Base-by-base conservation (phyloP, 2,888 invertebrate species). In the Brachyopa scutellaris region DNA sequence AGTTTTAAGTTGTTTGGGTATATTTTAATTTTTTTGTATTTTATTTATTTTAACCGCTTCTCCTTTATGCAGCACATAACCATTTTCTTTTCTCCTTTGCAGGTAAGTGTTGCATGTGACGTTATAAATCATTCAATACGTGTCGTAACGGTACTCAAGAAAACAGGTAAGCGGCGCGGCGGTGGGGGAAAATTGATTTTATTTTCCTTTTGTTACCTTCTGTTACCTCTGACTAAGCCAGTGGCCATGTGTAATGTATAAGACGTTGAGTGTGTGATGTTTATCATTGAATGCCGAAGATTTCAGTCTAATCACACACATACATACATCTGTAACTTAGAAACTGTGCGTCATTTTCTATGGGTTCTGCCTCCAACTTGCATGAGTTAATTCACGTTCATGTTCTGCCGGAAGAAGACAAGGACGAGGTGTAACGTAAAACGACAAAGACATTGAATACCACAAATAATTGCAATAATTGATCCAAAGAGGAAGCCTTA, bases 401-500 rank as follows among this genome's bases (percentile, higher is more conserved):
- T n/a, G n/a, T n/a, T n/a, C 17, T 53, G 53, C 8, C 19, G 36
- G 2, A 6, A n/a, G 5, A 19, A 36, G 6, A 7, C 9, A 15
- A 15, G 2, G 9, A 0, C 8, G 7, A 13, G 29, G 55, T 33
- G 29, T 29, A 62, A 55, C 33, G 31, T 31, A 45, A 72, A 23
- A 45, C 21, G 26, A 76, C 5, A 42, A 61, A 15, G 57, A 57
- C 26, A 74, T 57, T 55, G 69, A 61, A 61, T 74, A 74, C 73
- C 67, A 15, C 74, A 67, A 80, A 67, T 80, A 69, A 80, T 74
- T 69, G 69, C 29, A 59, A 74, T 57, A 74, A 80, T 80, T 64
- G 64, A 74, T 64, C 31, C 57, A 15, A 57, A 9, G 36, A 49
- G 59, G 42, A 64, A 80, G 69, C 69, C 69, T 36, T 69, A 64